A percentile compares a stretch with the other conserved stretches of the same genome.
Evolutionary conservation across 1,140 invertebrate genomes (phyloP).

Genomic region (Bombus waltoni): DNA sequence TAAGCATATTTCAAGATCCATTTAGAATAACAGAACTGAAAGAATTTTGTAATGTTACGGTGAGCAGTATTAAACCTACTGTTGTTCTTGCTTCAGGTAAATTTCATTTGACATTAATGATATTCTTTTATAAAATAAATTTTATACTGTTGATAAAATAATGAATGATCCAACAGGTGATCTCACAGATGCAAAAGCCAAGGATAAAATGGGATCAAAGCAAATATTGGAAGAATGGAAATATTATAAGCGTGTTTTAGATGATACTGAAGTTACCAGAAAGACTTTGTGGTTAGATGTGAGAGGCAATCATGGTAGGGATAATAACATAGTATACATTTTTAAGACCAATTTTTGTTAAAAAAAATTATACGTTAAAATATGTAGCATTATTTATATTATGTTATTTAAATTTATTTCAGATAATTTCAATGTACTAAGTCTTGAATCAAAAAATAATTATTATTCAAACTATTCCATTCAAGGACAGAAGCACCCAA

Average conservation of each 20-base stretch:
- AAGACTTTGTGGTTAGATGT: constrained; percentile 95
- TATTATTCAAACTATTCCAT: constrained; percentile 92
- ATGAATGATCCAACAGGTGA: constrained; percentile 85
- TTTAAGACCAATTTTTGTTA: neutral
- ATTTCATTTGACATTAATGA: constrained; percentile 24
- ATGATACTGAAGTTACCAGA: constrained; percentile 86
- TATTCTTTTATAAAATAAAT: neutral
- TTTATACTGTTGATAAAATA: neutral
- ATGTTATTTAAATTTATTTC: constrained; percentile 75
- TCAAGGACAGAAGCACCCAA: constrained; percentile 87
- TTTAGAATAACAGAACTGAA: constrained; percentile 89
- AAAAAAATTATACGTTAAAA: neutral
- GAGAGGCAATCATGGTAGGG: constrained; percentile 96
- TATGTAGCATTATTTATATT: neutral
- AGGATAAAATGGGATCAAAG: constrained; percentile 90
- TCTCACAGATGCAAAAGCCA: constrained; percentile 94
- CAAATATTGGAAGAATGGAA: constrained; percentile 94
- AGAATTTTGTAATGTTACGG: constrained; percentile 90
- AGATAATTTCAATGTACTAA: constrained; percentile 96
- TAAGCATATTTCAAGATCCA: constrained; percentile 92
- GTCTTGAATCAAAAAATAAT: constrained; percentile 87
- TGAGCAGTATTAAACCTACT: constrained; percentile 89
- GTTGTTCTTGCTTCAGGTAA: constrained; percentile 92
- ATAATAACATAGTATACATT: neutral
- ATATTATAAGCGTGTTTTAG: constrained; percentile 89